Conservation (phyloP, 2,113 vertebrate species). For the Acrocephalus arundinaceus region DNA sequence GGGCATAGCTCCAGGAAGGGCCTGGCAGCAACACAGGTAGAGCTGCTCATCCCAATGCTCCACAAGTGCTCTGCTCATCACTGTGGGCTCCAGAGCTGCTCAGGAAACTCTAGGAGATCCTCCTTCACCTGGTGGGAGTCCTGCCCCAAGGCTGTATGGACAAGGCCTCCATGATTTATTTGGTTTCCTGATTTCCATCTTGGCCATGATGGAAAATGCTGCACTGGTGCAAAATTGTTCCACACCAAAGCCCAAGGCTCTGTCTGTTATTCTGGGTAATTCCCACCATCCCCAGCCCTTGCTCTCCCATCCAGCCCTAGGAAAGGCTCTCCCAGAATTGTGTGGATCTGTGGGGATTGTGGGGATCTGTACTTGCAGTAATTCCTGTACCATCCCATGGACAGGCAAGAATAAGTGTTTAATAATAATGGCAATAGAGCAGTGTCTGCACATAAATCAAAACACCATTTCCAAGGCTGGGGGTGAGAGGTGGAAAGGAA, state of each 20-base stretch:
- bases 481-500: background rate
- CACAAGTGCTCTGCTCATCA: background rate
- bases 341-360: background rate
- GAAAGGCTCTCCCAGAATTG: background rate
- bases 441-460: background rate
- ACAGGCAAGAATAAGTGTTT: background rate
- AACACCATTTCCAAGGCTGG: background rate
- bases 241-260: background rate
- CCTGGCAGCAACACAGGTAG: background rate
- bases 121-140: background rate
- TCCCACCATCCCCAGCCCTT: background rate
- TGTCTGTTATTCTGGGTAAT: background rate
- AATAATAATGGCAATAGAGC: background rate
- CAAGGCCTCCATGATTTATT: background rate
- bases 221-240: background rate
- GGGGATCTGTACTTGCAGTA: background rate
- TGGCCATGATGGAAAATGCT: background rate
- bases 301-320: background rate
- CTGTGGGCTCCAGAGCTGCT: background rate
- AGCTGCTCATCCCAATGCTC: background rate
- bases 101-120: background rate
- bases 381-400: accelerated
- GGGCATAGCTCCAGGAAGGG: background rate
- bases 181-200: background rate
- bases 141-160: background rate